Percentiles rank a stretch among this genome's conserved stretches.
Conservation (phyloP, 2,888 invertebrate genomes). For the Andrena hattorfiana region DNA sequence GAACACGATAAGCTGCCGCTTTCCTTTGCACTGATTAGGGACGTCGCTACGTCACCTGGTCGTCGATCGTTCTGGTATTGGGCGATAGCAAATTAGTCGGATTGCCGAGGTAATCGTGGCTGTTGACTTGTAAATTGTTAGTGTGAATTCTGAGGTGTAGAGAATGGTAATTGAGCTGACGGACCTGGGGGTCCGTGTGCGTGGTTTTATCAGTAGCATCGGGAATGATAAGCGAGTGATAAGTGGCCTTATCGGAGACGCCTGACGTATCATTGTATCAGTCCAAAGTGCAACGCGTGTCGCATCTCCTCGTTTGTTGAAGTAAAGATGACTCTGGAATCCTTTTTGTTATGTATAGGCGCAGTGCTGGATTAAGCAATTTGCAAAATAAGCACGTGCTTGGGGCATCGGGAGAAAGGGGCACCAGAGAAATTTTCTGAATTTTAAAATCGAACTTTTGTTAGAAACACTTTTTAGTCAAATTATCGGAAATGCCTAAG, state of each 20-base stretch:
- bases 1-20: constrained; percentile 17
- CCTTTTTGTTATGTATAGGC: not conserved
- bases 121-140: too few relatives aligned
- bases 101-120: not conserved
- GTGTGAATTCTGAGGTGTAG: too few relatives aligned
- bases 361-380: too few relatives aligned
- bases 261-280: not conserved
- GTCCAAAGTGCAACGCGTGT: not conserved
- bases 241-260: constrained; percentile 9
- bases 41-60: not conserved
- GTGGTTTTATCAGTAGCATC: constrained; percentile 16
- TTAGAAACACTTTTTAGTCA: too few relatives aligned
- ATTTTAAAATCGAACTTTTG: too few relatives aligned
- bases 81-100: not conserved
- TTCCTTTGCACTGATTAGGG: not conserved
- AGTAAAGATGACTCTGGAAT: not conserved
- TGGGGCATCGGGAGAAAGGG: too few relatives aligned
- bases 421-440: too few relatives aligned
- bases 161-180: too few relatives aligned
- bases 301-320: not conserved
- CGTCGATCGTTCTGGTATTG: not conserved
- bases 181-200: not conserved
- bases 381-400: too few relatives aligned
- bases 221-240: constrained; percentile 1
- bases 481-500: too few relatives aligned